Conservation (phyloP, 2,113 vertebrate species). For the Xenopus tropicalis region DNA sequence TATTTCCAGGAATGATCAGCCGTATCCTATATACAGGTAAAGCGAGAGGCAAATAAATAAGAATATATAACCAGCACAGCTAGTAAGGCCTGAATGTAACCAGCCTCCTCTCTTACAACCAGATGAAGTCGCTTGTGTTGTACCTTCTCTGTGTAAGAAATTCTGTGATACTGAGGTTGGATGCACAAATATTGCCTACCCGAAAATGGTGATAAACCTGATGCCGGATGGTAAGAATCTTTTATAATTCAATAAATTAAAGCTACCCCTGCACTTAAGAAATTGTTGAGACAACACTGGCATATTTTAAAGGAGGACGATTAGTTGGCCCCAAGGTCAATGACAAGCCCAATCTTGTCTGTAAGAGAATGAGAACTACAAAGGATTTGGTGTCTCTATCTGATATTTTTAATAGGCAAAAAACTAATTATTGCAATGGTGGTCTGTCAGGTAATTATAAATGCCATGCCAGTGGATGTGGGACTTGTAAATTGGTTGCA, state of each 20-base stretch:
- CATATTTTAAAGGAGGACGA: too few species aligned
- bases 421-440: too few species aligned
- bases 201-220: constrained; percentile 85
- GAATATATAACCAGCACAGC: not conserved
- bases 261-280: too few species aligned
- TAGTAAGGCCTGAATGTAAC: not conserved
- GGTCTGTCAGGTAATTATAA: too few species aligned
- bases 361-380: too few species aligned
- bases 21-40: constrained; percentile 86
- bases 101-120: not conserved
- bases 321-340: too few species aligned
- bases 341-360: too few species aligned
- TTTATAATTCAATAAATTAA: not conserved
- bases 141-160: constrained; percentile 65
- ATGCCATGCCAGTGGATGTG: too few species aligned
- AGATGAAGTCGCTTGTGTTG: constrained; percentile 84
- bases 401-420: too few species aligned
- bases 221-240: constrained; percentile 84
- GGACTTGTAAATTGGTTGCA: too few species aligned
- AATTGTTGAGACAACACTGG: too few species aligned
- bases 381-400: too few species aligned
- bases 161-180: constrained; percentile 77
- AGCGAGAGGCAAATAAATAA: not conserved
- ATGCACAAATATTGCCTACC: constrained; percentile 89
- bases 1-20: constrained; percentile 95